A percentile compares a stretch with the other conserved stretches of the same genome.
phyloP scores from a whole-genome alignment of 2,888 invertebrate species.

The Yponomeuta cagnagella region DNA sequence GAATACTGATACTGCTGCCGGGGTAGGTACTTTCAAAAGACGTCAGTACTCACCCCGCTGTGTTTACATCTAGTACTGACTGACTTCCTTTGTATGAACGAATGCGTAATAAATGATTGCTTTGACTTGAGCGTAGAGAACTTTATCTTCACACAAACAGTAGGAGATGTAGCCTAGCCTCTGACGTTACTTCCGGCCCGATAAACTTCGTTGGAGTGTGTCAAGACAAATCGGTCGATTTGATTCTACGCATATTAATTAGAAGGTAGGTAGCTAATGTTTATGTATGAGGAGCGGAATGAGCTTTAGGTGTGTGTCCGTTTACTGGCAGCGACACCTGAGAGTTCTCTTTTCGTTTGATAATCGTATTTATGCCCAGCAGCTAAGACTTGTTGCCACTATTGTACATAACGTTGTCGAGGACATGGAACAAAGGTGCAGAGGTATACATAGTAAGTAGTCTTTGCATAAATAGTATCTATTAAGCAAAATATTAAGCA shows the following conservation, averaged over 20 bases:
- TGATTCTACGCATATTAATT: neutral
- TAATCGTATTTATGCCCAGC: too few relatives aligned
- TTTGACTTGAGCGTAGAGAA: neutral
- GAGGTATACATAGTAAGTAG: too few relatives aligned
- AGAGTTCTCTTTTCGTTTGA: too few relatives aligned
- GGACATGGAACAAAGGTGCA: neutral
- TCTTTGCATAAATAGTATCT: too few relatives aligned
- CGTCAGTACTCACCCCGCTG: neutral
- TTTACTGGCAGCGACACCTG: too few relatives aligned
- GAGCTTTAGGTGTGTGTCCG: neutral
- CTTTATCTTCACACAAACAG: too few relatives aligned
- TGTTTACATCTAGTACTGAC: neutral
- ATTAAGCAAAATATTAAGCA: too few relatives aligned
- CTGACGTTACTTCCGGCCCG: too few relatives aligned
- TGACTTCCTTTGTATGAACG: neutral
- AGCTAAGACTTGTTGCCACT: too few relatives aligned
- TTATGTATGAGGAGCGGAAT: neutral
- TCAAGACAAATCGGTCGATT: neutral
- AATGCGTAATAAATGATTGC: neutral
- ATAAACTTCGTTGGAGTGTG: neutral
- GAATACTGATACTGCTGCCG: conserved; percentile 39
- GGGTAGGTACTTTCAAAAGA: neutral
- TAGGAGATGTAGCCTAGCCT: too few relatives aligned
- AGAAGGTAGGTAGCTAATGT: neutral
- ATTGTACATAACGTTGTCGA: neutral